Conservation (phyloP, 2,113 vertebrate species). For the Pteropus alecto region DNA sequence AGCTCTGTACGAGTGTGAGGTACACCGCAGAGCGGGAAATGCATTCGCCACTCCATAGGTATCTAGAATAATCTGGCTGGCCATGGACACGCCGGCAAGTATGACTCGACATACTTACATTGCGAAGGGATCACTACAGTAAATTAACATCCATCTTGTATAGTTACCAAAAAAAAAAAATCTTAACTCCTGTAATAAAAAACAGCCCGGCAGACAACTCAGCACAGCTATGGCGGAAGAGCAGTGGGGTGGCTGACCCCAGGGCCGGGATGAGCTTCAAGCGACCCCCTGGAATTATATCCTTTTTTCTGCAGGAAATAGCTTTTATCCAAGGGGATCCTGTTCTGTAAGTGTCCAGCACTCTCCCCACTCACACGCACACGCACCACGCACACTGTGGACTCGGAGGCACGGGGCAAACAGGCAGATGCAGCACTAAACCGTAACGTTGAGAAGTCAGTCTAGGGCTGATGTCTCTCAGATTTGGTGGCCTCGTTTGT, state of each 20-base stretch:
- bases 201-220: neutral
- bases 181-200: neutral
- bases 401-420: too few relatives aligned
- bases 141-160: neutral
- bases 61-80: neutral
- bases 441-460: rapidly evolving
- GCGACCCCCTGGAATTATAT: neutral
- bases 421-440: rapidly evolving
- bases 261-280: neutral
- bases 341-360: rapidly evolving
- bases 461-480: neutral
- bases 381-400: too few relatives aligned
- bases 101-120: rapidly evolving
- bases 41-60: rapidly evolving
- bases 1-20: neutral
- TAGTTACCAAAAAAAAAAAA: neutral
- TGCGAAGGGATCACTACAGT: neutral
- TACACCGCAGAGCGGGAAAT: neutral
- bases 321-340: neutral
- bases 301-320: neutral
- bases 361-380: neutral
- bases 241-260: neutral
- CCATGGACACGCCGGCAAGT: neutral
- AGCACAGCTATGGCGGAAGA: neutral
- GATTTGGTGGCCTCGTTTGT: rapidly evolving